Base-by-base conservation (phyloP, 2,797 vertebrate species). In the Luscinia megarhynchos region DNA sequence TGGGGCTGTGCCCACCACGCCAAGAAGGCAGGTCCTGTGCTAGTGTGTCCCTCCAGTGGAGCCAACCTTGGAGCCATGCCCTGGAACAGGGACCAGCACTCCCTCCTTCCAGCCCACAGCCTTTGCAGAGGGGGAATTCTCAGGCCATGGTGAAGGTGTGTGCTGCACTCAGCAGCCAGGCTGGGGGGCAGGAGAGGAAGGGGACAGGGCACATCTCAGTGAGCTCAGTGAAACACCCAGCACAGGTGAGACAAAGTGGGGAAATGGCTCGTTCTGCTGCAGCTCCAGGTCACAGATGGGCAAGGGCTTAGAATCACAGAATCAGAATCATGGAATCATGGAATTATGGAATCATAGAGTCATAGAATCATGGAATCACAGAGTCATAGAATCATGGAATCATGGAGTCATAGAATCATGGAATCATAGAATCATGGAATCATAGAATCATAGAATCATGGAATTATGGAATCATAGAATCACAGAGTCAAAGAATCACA, bases 311-410 rank as follows among this genome's bases (percentile, higher is more conserved):
- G 64, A 50, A 29, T 46, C 23, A n/a, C 12, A 20, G 45, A 43
- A 6, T 13, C 13, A 3, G 21, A 63, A n/a, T 63, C 29, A 17
- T 9, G 2, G 61, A 45, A 23, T 17, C 8, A 24, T 13, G 6
- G n/a, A 48, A 15, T 46, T 8, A 24, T 3, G 6, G 29, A 43
- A 4, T 32, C 7, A 43, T 9, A 1, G 61, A 69, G 7, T 53
- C 5, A 22, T 2, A 2, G 11, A 58, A 9, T 73, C 7, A 38
- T 2, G 3, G 34, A 59, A 6, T 12, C 11, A 38, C 2, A 4
- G 57, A 45, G 17, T 23, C 12, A 48, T 0, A 2, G 29, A 45
- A n/a, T 45, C 30, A 66, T 9, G 10, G 62, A 46, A 10, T 32
- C 7, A 23, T 4, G 3, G 30, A 45, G 5, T 32, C 8, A 8